phyloP scores from a whole-genome alignment of 1,140 invertebrate genomes.

The Eulimnadia texana region DNA sequence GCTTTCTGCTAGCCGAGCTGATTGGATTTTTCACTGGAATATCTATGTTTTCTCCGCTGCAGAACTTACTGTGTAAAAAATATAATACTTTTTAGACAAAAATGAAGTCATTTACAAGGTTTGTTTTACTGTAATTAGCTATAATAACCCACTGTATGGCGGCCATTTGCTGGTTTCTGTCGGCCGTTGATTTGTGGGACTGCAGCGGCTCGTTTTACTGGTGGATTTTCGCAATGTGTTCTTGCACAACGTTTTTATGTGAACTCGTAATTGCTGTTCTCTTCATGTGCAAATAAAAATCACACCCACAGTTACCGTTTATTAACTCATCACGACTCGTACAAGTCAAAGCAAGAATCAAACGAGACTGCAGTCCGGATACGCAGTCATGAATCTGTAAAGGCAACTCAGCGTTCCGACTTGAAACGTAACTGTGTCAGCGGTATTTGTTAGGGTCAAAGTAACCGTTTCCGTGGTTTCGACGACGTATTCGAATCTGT shows the following conservation, averaged over 20 bases:
- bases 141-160: not conserved
- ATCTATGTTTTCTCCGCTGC: not conserved
- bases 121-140: not conserved
- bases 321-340: not conserved
- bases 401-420: not conserved
- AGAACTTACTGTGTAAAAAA: not conserved
- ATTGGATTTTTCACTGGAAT: not conserved
- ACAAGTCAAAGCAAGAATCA: not conserved
- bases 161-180: not conserved
- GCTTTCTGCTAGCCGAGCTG: not conserved
- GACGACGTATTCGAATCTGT: not conserved
- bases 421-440: not conserved
- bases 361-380: not conserved
- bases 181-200: conserved; percentile 4
- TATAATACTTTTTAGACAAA: not conserved
- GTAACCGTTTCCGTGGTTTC: not conserved
- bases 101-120: not conserved
- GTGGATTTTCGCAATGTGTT: not conserved
- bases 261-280: not conserved
- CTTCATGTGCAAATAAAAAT: not conserved
- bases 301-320: not conserved
- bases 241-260: not conserved
- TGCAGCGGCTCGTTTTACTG: not conserved
- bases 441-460: not conserved
- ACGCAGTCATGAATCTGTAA: not conserved